A percentile compares a stretch with the other conserved stretches of the same genome.
phyloP scores from a whole-genome alignment of 2,888 invertebrate genomes.

The Acronicta aceris region DNA sequence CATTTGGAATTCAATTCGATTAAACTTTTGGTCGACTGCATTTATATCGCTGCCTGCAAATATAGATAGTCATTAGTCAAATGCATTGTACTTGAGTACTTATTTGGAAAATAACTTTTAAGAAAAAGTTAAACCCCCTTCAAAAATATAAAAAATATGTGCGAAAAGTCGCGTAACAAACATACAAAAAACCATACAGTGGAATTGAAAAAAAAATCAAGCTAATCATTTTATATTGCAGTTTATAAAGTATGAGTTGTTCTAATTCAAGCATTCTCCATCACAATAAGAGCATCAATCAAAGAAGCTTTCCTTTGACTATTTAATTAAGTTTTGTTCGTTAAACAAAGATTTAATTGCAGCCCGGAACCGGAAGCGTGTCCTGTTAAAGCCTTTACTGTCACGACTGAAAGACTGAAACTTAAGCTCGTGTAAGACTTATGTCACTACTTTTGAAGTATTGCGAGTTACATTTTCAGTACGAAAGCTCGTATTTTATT shows the following conservation, averaged over 20 bases:
- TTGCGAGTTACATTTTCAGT: conserved; percentile 24
- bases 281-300: conserved; percentile 29
- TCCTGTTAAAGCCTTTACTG: conserved; percentile 54
- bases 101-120: too few species aligned
- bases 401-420: conserved; percentile 47
- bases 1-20: conserved; percentile 25
- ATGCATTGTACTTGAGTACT: too few species aligned
- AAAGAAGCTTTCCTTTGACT: conserved; percentile 44
- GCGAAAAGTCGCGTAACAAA: too few species aligned
- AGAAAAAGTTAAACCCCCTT: too few species aligned
- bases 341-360: conserved; percentile 58
- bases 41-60: not conserved
- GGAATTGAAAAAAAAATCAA: too few species aligned
- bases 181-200: too few species aligned
- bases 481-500: conserved; percentile 9
- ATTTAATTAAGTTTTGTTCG: conserved; percentile 56
- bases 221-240: too few species aligned
- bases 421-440: conserved; percentile 49
- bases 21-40: conserved; percentile 21
- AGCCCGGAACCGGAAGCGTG: conserved; percentile 50
- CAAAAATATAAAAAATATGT: too few species aligned
- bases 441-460: conserved; percentile 47
- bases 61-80: not conserved
- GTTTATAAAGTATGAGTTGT: too few species aligned
- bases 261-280: not conserved